Base-by-base conservation (phyloP, 2,888 invertebrate genomes). In the Xanthia togata region DNA sequence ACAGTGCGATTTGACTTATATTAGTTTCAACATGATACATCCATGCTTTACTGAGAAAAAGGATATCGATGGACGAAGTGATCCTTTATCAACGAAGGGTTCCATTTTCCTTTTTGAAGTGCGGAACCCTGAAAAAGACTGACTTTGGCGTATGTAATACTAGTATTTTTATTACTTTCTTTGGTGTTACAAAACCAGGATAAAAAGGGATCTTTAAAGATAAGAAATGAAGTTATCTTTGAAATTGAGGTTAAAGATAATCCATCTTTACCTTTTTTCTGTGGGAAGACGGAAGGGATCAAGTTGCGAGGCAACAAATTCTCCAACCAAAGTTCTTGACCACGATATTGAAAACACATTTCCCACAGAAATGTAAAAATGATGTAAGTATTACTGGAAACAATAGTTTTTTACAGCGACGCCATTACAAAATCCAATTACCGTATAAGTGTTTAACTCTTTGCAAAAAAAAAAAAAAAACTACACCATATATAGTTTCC, bases 91-190 rank as follows among this genome's bases (percentile, higher is more conserved):
- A n/a, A n/a, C n/a, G n/a, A n/a, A 38, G 38, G 38, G 38, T 38
- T 38, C 2, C 38, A 38, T 38, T 38, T 38, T 38, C 38, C 5
- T 4, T 38, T 38, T 38, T 38, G 38, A 38, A 5, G 38, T 38
- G 38, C 38, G 38, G 38, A 38, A 38, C 38, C 38, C 38, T 38
- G 4, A 38, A 86, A 83, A 79, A 65, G 41, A 70, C 53, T 80
- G 47, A 73, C 65, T 14, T 55, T 53, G 62, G 47, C 60, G 26
- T 65, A 31, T 64, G 70, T 76, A 71, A 38, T 35, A 35, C 53
- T 62, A 41, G 57, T 35, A 59, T 76, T 76, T 71, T 70, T 65
- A 62, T 69, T 72, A 71, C 53, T 69, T 65, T 60, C 41, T 60
- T 76, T 82, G 38, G 47, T 76, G 64, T 55, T 17, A 31, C 50